Base-by-base conservation (phyloP, 2,888 invertebrate genomes). In the Tachina fera region DNA sequence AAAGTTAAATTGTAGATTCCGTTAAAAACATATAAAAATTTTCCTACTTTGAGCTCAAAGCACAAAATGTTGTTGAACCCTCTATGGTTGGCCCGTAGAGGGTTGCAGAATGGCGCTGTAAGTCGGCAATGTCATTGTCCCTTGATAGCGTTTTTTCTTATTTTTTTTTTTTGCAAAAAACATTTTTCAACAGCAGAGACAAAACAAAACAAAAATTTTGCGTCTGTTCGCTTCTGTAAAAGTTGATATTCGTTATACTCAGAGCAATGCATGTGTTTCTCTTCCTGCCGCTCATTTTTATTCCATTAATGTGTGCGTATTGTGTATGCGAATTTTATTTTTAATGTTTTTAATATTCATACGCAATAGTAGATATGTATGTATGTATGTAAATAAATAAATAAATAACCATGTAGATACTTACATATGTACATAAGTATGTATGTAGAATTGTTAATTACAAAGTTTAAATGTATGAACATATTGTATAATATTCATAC, bases 101-200 rank as follows among this genome's bases (percentile, higher is more conserved):
- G 43, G 16, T 41, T 58, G 58, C 3, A 16, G 16, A 68, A 51
- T 63, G 61, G 14, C 65, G n/a, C 16, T 45, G 61, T 63, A 83
- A 77, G 67, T 63, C 56, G 47, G 56, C 70, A 76, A 77, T 76
- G 84, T 84, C 84, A 84, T 80, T 84, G 84, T 80, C 76, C 84
- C 76, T 76, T 84, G 49, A 16, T 61, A 72, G 51, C 49, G 56
- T 70, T 47, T 60, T 60, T 60, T 9, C 3, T 60, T 9, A 9
- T 41, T 9, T 45, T 58, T 60, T 22, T 49, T 74, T 63, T 60
- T 72, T 43, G 70, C 68, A 14, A 71, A 60, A 31, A 74, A 49
- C n/a, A 49, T 39, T 45, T 60, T 65, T 49, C 63, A 43, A 16
- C 71, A 65, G 71, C 79, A 65, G 71, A 39, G 63, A 16, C 47